Conservation (phyloP, 1,140 invertebrate genomes). For the Drosophila ambigua region DNA sequence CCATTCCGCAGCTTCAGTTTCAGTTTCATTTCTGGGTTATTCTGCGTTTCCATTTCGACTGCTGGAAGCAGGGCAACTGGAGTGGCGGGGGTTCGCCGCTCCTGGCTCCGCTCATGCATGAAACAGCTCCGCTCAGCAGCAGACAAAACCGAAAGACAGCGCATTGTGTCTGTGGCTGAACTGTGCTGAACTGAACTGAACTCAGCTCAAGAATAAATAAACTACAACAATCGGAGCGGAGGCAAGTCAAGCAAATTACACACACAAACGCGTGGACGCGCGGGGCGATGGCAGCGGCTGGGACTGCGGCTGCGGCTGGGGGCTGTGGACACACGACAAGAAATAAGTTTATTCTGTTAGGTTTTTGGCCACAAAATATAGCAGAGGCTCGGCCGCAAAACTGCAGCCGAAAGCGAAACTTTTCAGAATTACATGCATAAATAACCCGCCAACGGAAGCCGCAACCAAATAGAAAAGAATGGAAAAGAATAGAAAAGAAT, state of each 20-base stretch:
- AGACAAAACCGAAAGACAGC: conserved; percentile 37
- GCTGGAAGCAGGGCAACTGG: background rate
- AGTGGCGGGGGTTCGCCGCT: conserved; percentile 47
- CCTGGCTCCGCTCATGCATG: conserved; percentile 62
- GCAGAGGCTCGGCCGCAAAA: background rate
- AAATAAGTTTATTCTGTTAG: conserved; percentile 51
- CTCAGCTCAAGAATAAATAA: conserved; percentile 48
- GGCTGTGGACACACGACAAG: conserved; percentile 20
- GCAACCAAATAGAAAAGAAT: conserved; percentile 25
- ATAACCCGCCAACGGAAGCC: conserved; percentile 42
- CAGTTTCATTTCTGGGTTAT: conserved; percentile 49
- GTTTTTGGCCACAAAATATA: conserved; percentile 40
- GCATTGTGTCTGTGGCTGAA: conserved; percentile 45
- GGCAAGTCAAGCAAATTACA: conserved; percentile 47
- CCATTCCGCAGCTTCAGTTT: conserved; percentile 57
- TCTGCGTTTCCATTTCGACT: background rate
- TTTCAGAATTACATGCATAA: conserved; percentile 47
- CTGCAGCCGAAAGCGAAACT: conserved; percentile 23
- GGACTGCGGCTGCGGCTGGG: no score
- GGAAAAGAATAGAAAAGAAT: conserved; percentile 4
- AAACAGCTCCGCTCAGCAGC: conserved; percentile 66
- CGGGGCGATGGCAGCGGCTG: no score
- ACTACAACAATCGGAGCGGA: conserved; percentile 50
- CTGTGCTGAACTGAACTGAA: background rate
- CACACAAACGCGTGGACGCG: conserved; percentile 10